Evolutionary conservation across 2,113 vertebrate species (phyloP).

Genomic region (Podiceps cristatus): DNA sequence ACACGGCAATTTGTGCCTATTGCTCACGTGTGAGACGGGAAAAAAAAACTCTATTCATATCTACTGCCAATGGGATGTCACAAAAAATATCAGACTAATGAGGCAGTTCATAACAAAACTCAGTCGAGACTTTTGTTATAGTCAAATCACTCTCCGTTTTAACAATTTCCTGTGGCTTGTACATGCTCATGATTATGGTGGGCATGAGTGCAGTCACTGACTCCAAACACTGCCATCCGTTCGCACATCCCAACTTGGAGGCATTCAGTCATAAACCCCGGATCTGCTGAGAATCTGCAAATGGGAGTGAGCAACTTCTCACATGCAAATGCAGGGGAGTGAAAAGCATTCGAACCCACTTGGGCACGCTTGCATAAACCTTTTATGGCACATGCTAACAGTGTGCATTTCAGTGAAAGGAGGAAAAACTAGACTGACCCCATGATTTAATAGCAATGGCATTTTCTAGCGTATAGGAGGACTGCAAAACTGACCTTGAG

Average conservation of each 20-base stretch:
- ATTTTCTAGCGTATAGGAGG: background rate
- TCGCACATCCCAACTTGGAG: background rate
- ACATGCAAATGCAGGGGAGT: constrained; percentile 70
- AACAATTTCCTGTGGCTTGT: background rate
- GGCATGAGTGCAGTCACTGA: constrained; percentile 38
- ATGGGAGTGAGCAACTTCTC: constrained; percentile 55
- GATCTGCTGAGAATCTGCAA: constrained; percentile 48
- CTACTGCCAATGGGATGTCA: background rate
- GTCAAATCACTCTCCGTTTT: constrained; percentile 34
- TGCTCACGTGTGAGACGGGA: background rate
- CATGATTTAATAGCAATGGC: constrained; percentile 4
- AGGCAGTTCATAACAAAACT: constrained; percentile 27
- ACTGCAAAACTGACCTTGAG: background rate
- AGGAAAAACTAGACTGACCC: constrained; percentile 43
- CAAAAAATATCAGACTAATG: constrained; percentile 54
- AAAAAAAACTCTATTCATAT: constrained; percentile 5
- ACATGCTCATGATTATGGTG: background rate
- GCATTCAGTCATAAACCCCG: constrained; percentile 42
- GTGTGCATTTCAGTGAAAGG: constrained; percentile 68
- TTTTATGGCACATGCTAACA: constrained; percentile 62
- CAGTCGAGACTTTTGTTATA: constrained; percentile 38
- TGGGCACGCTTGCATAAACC: constrained; percentile 65
- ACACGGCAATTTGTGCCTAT: constrained; percentile 10
- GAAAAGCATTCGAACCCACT: constrained; percentile 74
- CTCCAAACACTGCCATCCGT: background rate